Evolutionary conservation across 37 sponge, comb jelly and placozoan genomes (phyloP), one percentile per base, ranked within the genome.

Genomic region (Ianthella basta): DNA sequence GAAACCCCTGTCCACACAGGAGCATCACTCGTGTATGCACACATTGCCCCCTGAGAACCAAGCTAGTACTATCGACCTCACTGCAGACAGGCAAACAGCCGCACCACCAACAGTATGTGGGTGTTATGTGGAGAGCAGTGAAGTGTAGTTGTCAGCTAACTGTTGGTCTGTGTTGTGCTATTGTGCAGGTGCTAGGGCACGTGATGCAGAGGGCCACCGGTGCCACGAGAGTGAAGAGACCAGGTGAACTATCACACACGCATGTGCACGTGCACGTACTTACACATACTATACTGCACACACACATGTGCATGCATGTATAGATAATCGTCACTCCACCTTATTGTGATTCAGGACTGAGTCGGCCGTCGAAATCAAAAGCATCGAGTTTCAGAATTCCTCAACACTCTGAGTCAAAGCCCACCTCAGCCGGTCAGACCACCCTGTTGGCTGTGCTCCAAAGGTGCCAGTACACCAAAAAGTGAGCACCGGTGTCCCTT

Each of bases 351-450:
- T 2, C 25, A 69, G 70, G 70, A 34, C 70, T 69, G 27, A 32
- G 70, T 30, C 29, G 70, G 33, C 70, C 70, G 3, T 30, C 70
- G 34, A 69, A 29, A 30, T n/a, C 70, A 69, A 18, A 69, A n/a
- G 10, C 35, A 4, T 4, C 32, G 27, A 35, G 70, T 30, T 69
- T 69, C 35, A 69, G 34, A 30, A 30, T 33, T 13, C 70, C 70
- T 18, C 70, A 32, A 6, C 12, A 6, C 34, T 30, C 70, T 4
- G 27, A 27, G n/a, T 61, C 63, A 2, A 2, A 23, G 29, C 33
- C 18, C 6, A 4, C 70, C 29, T 2, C 70, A 32, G 70, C 34
- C 10, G 12, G 34, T 15, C 50, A 44, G 50, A 10, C 50, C 50
- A 44, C 50, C 64, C 5, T 61, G 27, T 6, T 12, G 4, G 29